A percentile compares a stretch with the other conserved stretches of the same genome.
These are phyloP conservation scores for Caenorhabditis latens DNA, from an alignment of 1,140 invertebrate genomes.

Conservation along the genomic window DNA sequence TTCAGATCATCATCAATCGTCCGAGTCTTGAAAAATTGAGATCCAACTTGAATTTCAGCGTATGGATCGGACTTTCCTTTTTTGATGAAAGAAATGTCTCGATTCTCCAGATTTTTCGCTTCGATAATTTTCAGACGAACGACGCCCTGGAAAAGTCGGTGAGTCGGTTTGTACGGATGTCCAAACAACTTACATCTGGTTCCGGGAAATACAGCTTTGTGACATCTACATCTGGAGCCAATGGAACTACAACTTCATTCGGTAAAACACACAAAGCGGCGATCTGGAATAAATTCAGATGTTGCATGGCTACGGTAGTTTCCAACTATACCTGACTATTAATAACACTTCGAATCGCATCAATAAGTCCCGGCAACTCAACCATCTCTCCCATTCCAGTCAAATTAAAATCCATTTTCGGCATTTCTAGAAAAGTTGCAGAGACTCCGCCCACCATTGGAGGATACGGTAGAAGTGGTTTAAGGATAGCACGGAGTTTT, in stretches of 20 bases:
- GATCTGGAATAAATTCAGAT: slow-evolving; percentile 58
- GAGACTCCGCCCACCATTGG: slow-evolving; percentile 77
- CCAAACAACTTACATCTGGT: slow-evolving; percentile 71
- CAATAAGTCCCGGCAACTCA: slow-evolving; percentile 74
- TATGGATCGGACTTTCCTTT: slow-evolving; percentile 77
- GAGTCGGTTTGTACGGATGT: neutral
- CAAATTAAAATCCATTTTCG: slow-evolving; percentile 73
- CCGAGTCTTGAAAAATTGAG: slow-evolving; percentile 71
- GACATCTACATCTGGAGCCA: slow-evolving; percentile 75
- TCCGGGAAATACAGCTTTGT: slow-evolving; percentile 77
- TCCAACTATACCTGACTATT: slow-evolving; percentile 65
- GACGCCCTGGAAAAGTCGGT: slow-evolving; percentile 69
- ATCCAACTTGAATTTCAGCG: slow-evolving; percentile 75
- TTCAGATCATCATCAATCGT: slow-evolving; percentile 77
- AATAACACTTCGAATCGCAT: slow-evolving; percentile 74
- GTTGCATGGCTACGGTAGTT: neutral
- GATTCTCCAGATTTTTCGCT: slow-evolving; percentile 76
- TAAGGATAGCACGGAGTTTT: slow-evolving; percentile 73
- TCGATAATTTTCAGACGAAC: slow-evolving; percentile 76
- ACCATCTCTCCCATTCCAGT: slow-evolving; percentile 78
- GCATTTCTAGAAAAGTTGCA: slow-evolving; percentile 76
- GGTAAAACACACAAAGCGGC: slow-evolving; percentile 75
- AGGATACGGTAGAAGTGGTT: slow-evolving; percentile 75
- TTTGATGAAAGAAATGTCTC: slow-evolving; percentile 72
- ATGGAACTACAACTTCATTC: slow-evolving; percentile 76